Base-by-base conservation (phyloP, 2,113 vertebrate genomes). In the Tyrannus savana region DNA sequence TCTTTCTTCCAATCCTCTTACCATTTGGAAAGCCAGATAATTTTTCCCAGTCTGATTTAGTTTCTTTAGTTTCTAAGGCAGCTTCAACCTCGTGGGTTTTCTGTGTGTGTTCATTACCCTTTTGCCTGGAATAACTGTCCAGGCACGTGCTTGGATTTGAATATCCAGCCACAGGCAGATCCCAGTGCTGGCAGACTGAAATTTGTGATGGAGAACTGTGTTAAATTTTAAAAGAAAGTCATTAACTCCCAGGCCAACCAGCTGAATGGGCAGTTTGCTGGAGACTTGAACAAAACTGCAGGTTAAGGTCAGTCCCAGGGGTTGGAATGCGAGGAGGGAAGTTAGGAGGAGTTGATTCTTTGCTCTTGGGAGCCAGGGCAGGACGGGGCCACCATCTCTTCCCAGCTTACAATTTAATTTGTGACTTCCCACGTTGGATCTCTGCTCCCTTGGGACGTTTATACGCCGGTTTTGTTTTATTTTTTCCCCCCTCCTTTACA, bases 181-280 rank as follows among this genome's bases (percentile, higher is more conserved):
- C 63, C 74, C 6, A 4, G 27, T 39, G 67, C 93, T 90, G 95
- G 67, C 66, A 59, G 41, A 25, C 46, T 37, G 84, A 59, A 79
- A 47, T 49, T 4, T 47, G 39, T 75, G 60, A 24, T 3, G 14
- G 85, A 73, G 82, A 91, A 77, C 64, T 6, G 60, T 92, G 95
- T 97, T 95, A 96, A 97, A 95, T 19, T 96, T 96, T 95, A 97
- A 97, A 96, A 90, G 92, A 94, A 95, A 95, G 85, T 74, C 55
- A 76, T 95, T 97, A 96, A 81, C 76, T 95, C 59, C 78, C 21
- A 18, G 62, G 83, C 75, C 83, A 91, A 92, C 33, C 47, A 63
- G 93, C 92, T 91, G 95, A 96, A 66, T 47, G 64, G 52, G 90
- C 68, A 59, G 72, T 84, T 83, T 94, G 56, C 95, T 93, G 83